Evolutionary conservation across 1,140 invertebrate species (phyloP), one percentile per base, ranked within the genome.

Genomic region (Amyelois transitella): DNA sequence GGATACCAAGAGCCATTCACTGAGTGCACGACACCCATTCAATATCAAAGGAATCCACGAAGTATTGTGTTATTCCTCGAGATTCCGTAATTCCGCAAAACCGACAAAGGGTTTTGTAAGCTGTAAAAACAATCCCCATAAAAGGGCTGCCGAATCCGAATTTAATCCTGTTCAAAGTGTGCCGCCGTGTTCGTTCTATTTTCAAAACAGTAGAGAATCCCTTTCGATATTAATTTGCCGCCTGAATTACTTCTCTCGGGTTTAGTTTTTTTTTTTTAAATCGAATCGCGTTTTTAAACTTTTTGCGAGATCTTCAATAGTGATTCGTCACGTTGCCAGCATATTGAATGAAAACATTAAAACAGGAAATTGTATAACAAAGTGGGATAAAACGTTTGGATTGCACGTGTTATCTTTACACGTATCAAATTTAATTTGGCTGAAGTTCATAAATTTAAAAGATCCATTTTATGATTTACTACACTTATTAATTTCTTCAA

Each of bases 151-250:
- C 60, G 51, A 60, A 60, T 49, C 65, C 62, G 54, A 72, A 75
- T 63, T 60, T 84, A 87, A 87, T 84, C 84, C 84, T 70, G 71
- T 73, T 73, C 75, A 81, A 81, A 78, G 74, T 68, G 64, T 53
- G 59, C 76, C 79, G 80, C 73, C 66, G 20, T 59, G 50, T 62
- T 66, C 65, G 64, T 64, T 71, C 53, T 87, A 81, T 87, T 87
- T 84, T 72, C 71, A 85, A 87, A 87, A 87, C 81, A 87, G 84
- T 77, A 84, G 81, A 79, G 76, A 77, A 85, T 76, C 77, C 78
- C 72, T 79, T 85, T 84, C 74, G 77, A 77, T 81, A 82, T 61
- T 77, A 77, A 85, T 87, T 84, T 87, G 75, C 76, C 81, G 84
- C 78, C 62, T 76, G 73, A 73, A 69, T 80, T 68, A 67, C 61